Base-by-base conservation (phyloP, 2,888 invertebrate species). In the Tromatobia lineatoria region DNA sequence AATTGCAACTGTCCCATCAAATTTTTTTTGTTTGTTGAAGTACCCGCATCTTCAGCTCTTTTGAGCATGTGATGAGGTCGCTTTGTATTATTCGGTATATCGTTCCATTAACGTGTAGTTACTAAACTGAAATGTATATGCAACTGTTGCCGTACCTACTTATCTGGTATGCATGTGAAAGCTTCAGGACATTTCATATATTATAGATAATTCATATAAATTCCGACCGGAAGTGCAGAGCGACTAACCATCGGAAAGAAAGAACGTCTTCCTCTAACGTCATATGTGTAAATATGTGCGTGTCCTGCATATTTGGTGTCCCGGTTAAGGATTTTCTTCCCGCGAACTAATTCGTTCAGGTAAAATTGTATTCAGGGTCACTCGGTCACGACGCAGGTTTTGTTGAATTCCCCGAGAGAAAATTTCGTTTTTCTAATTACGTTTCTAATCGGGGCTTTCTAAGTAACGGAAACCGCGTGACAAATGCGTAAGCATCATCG, bases 211-310 rank as follows among this genome's bases (percentile, higher is more conserved):
- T 3, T 29, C 29, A n/a, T 29, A 50, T 52, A 75, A 83, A 66
- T 20, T 82, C 66, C 23, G 61, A 74, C 82, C 82, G 82, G 79
- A 83, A 79, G 78, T 78, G 59, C 76, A 20, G 50, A 74, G 61
- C 64, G 71, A 81, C 81, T 76, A 76, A 81, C 81, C 61, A 8
- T 23, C 34, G 42, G 64, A 20, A 18, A 45, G 15, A 66, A 13
- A 54, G 20, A 52, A 70, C 52, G 34, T 52, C 34, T 29, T 18
- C 11, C 29, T 18, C 29, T 29, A 25, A 47, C n/a, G 18, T 29
- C 10, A 70, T 52, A 34, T 13, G 4, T 29, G 18, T 18, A 29
- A 10, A 10, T 52, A 18, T 8, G 20, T 2, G 18, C 20, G 8
- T 18, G 52, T 20, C 18, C 20, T 3, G 42, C 11, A 42, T 13